Conservation (phyloP, 2,797 vertebrate genomes). For the Acrocephalus scirpaceus region DNA sequence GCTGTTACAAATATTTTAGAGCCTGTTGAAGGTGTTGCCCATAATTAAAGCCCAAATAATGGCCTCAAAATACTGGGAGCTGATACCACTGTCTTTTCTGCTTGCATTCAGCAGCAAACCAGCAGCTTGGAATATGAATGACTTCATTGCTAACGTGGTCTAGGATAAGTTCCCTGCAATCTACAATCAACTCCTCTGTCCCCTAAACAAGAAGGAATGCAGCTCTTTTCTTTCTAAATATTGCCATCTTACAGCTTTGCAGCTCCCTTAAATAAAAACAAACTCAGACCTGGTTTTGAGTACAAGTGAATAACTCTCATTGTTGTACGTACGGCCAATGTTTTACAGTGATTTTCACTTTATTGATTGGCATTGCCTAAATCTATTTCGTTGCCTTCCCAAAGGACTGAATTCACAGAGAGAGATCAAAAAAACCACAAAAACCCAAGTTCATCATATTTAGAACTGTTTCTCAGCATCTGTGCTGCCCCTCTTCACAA, state of each 20-base stretch:
- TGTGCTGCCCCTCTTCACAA: constrained; percentile 11
- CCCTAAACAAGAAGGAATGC: not conserved
- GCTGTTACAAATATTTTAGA: accelerated
- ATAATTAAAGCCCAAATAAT: not conserved
- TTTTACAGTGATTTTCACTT: constrained; percentile 62
- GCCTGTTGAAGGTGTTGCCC: not conserved
- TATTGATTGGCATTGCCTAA: constrained; percentile 62
- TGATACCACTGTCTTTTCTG: not conserved
- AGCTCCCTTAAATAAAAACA: not conserved
- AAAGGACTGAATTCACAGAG: constrained; percentile 57
- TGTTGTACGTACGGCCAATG: constrained; percentile 17
- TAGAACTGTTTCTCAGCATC: constrained; percentile 56
- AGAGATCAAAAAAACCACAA: constrained; percentile 51
- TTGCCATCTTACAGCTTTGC: not conserved
- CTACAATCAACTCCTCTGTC: not conserved
- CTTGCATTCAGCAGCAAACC: not conserved
- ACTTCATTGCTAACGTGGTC: not conserved
- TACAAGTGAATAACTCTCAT: not conserved
- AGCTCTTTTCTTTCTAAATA: not conserved
- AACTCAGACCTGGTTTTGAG: not conserved
- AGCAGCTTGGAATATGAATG: not conserved
- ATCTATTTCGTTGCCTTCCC: constrained; percentile 51
- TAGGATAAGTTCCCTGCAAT: not conserved
- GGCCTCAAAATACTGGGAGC: not conserved
- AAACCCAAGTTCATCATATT: constrained; percentile 63